Evolutionary conservation across 2,113 vertebrate species (phyloP).

Genomic region (human): GRCh38 chr13:72303001-72303500

Average conservation of each 20-base stretch:
- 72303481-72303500: background rate
- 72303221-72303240: background rate
- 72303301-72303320: background rate
- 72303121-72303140: background rate
- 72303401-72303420: fast-evolving
- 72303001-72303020: background rate
- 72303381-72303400: background rate
- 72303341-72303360: background rate
- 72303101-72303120: slow-evolving; percentile 10
- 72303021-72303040: background rate
- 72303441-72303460: background rate
- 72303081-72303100: background rate
- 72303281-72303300: background rate
- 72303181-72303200: background rate
- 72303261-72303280: background rate
- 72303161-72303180: background rate
- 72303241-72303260: background rate
- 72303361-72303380: background rate
- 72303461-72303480: background rate
- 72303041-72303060: background rate
- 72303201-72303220: background rate
- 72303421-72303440: background rate
- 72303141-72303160: background rate
- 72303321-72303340: background rate
- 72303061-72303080: background rate